Evolutionary conservation across 1,140 invertebrate species (phyloP).

Genomic region (Heliothis virescens): DNA sequence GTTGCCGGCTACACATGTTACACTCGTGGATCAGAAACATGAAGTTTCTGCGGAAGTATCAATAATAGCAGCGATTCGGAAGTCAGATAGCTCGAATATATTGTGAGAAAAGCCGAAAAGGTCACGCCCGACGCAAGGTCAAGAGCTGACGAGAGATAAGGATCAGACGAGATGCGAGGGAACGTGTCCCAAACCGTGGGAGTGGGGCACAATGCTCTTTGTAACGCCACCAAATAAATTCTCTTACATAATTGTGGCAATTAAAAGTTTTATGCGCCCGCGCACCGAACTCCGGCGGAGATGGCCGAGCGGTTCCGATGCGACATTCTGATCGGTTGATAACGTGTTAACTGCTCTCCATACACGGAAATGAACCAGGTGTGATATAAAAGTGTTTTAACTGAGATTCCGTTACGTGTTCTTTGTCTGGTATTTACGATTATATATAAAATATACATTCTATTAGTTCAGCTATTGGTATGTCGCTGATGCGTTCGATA

Average conservation of each 20-base stretch:
- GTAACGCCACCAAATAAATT: conserved; percentile 56
- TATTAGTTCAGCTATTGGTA: conserved; percentile 1
- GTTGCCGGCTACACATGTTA: neutral
- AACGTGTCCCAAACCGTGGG: conserved; percentile 70
- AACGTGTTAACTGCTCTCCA: conserved; percentile 28
- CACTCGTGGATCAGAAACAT: conserved; percentile 13
- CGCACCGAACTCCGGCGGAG: conserved; percentile 19
- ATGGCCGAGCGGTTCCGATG: conserved; percentile 30
- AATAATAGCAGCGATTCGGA: conserved; percentile 57
- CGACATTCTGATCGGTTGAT: conserved; percentile 52
- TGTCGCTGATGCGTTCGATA: conserved; percentile 14
- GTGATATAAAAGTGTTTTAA: conserved; percentile 5
- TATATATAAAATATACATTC: conserved; percentile 34
- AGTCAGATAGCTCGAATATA: conserved; percentile 51
- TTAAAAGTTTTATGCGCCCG: conserved; percentile 57
- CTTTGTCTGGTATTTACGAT: conserved; percentile 32
- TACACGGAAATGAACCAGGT: conserved; percentile 29
- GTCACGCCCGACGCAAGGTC: conserved; percentile 63
- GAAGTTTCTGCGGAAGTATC: conserved; percentile 53
- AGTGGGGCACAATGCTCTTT: conserved; percentile 58
- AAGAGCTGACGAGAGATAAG: conserved; percentile 61
- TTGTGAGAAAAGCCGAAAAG: conserved; percentile 57
- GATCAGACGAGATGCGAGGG: conserved; percentile 50
- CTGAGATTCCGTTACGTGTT: conserved; percentile 28
- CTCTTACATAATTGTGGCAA: conserved; percentile 61